Percentiles rank a stretch among this genome's conserved stretches.
These are phyloP conservation scores for Helicoverpa armigera DNA, from an alignment of 1,140 invertebrate species.

Conservation along the genomic window DNA sequence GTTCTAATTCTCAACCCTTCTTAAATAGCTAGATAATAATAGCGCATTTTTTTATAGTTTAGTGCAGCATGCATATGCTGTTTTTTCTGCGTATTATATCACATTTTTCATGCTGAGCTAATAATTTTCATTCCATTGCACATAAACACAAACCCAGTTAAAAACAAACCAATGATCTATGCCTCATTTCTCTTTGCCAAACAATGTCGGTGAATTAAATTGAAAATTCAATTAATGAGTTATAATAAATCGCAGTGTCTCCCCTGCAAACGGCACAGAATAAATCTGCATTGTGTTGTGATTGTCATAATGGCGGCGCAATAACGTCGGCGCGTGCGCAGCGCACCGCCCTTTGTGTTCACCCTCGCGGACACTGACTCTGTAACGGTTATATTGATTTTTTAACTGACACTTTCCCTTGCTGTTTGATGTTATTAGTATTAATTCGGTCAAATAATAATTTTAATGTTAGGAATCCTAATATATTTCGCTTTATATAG, in stretches of 20 bases:
- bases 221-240: conserved; percentile 42
- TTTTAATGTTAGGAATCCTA: neutral
- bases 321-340: conserved; percentile 73
- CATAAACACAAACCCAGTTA: neutral
- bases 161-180: neutral
- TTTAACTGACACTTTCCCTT: conserved; percentile 79
- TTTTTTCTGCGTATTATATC: conserved; percentile 1
- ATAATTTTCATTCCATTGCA: neutral
- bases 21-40: too few relatives aligned
- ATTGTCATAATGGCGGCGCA: conserved; percentile 61
- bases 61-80: neutral
- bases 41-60: neutral
- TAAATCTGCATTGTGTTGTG: conserved; percentile 65
- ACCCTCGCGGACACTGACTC: conserved; percentile 74
- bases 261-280: conserved; percentile 57
- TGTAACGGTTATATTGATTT: conserved; percentile 83
- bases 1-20: conserved; percentile 32
- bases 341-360: conserved; percentile 65
- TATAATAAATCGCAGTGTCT: conserved; percentile 48
- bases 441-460: conserved; percentile 1
- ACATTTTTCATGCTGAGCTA: neutral
- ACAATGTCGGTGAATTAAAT: conserved; percentile 2
- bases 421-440: conserved; percentile 20
- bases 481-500: too few relatives aligned
- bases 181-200: conserved; percentile 5